Evolutionary conservation across 2,888 invertebrate species (phyloP), one percentile per base, ranked within the genome.

Genomic region (Malachius bipustulatus): DNA sequence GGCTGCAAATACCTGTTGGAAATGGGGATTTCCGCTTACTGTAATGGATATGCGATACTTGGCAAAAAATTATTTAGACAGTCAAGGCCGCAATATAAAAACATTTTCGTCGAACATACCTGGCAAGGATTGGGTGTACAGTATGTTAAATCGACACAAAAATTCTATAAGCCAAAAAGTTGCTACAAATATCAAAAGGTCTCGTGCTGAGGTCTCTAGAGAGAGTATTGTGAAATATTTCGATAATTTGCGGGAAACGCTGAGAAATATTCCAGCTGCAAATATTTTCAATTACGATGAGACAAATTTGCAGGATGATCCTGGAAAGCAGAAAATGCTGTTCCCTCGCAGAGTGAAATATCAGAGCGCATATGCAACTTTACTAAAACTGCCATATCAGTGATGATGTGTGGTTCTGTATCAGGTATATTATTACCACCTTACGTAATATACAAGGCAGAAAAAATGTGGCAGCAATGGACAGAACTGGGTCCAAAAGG

Each of bases 381-480:
- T 14, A 44, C 52, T 2, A 60, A 62, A 45, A 37, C 40, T 9
- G 34, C 43, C 12, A 51, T 40, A 4, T 47, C 50, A 6, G 32
- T 58, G 2, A 60, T 60, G 57, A 44, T 58, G 35, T 44, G 46
- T 39, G 54, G 47, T 11, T 44, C 48, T 29, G 56, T 56, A 14
- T 34, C 38, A 35, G 57, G 59, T 2, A 40, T 36, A 4, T 19
- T 55, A n/a, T 41, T 57, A 13, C 55, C 54, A 14, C 52, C 50
- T 13, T 59, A 56, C 43, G 47, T 57, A 6, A 52, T 59, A 11
- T 59, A 56, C 40, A 56, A 57, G 38, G 37, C 34, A 14, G 30
- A 27, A 4, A 26, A 40, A 27, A 6, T 39, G 12, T 32, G 28
- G 10, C 16, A 40, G 8, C 9, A 19, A 8, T 38, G 39, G 39